Evolutionary conservation across 37 sponge, comb jelly and placozoan species (phyloP).

Genomic region (Crambe crambe): DNA sequence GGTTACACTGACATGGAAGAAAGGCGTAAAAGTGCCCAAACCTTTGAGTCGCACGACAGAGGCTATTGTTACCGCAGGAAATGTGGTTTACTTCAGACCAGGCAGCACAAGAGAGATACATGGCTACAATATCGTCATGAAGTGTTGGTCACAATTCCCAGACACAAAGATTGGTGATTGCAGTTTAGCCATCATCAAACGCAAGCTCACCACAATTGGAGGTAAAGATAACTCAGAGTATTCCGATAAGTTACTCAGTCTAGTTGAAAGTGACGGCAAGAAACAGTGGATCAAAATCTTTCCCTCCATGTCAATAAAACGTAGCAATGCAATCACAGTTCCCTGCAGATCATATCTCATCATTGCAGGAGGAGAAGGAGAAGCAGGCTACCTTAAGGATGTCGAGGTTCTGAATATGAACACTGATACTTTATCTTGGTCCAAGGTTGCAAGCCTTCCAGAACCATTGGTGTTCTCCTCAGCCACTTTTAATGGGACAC

Average conservation of each 20-base stretch:
- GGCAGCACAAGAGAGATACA: neutral
- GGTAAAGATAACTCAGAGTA: neutral
- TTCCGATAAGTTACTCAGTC: conserved; percentile 17
- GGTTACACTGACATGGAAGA: neutral
- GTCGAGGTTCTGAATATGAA: conserved; percentile 11
- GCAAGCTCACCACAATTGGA: conserved; percentile 19
- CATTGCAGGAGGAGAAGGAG: conserved; percentile 20
- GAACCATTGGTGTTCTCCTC: conserved; percentile 2
- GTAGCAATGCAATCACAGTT: neutral
- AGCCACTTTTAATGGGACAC: conserved; percentile 19
- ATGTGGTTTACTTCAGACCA: neutral
- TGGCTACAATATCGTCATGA: neutral
- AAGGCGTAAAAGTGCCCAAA: neutral
- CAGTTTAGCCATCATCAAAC: neutral
- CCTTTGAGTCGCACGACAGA: neutral
- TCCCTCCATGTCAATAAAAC: conserved; percentile 22
- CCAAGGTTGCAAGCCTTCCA: conserved; percentile 15
- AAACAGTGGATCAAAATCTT: conserved; percentile 17
- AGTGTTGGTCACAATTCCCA: conserved; percentile 17
- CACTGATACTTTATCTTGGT: neutral
- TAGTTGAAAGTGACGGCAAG: neutral
- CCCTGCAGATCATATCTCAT: neutral
- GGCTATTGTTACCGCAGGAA: neutral
- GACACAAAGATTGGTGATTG: neutral
- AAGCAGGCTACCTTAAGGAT: neutral